Evolutionary conservation across 23 tunicate genomes (phyloP).

Genomic region (Corella eumyota): DNA sequence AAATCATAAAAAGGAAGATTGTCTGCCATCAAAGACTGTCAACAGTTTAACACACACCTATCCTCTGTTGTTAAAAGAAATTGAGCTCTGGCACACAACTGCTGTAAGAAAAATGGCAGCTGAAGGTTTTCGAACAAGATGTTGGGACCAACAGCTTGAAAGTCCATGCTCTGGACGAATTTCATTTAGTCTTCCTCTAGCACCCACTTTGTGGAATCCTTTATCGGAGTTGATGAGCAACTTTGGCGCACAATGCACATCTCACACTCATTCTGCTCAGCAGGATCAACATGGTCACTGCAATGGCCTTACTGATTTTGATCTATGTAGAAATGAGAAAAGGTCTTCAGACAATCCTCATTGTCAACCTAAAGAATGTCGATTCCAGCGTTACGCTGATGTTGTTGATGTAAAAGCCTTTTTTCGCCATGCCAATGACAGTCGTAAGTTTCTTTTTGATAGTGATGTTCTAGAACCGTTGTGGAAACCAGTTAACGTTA

Average conservation of each 20-base stretch:
- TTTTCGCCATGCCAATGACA: conserved; percentile 71
- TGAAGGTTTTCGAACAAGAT: conserved; percentile 4
- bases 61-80: conserved; percentile 59
- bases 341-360: conserved; percentile 4
- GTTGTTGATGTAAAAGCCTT: conserved; percentile 78
- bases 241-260: conserved; percentile 46
- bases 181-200: conserved; percentile 50
- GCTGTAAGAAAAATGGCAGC: conserved; percentile 51
- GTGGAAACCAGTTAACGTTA: conserved; percentile 32
- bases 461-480: conserved; percentile 26
- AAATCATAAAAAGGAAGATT: conserved; percentile 58
- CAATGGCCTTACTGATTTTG: conserved; percentile 26
- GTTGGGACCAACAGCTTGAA: conserved; percentile 23
- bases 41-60: conserved; percentile 55
- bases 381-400: conserved; percentile 32
- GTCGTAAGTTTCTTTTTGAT: conserved; percentile 40
- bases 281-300: conserved; percentile 5
- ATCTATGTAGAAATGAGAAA: conserved; percentile 19
- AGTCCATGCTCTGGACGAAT: conserved; percentile 13
- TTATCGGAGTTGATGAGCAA: conserved; percentile 32
- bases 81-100: conserved; percentile 61
- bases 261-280: conserved; percentile 3
- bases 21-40: conserved; percentile 39
- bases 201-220: conserved; percentile 70
- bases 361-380: conserved; percentile 44